Base-by-base conservation (phyloP, 2,113 vertebrate species). In the Xerus inauris region DNA sequence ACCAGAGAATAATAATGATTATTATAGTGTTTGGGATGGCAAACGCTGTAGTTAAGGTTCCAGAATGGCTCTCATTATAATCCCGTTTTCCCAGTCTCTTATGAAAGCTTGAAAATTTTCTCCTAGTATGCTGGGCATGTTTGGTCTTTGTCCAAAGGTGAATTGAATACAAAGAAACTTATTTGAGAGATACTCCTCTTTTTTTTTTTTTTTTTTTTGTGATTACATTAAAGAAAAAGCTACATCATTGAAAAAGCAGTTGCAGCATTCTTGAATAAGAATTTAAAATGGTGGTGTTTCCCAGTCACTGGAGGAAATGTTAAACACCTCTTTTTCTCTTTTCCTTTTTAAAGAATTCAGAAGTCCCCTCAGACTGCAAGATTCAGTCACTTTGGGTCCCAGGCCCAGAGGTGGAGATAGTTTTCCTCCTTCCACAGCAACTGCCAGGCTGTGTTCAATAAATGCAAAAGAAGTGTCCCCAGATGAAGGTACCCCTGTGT, bases 1-100 rank as follows among this genome's bases (percentile, higher is more conserved):
- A 95, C 93, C 94, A 97, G 96, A 88, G 97, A 98, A 95, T 96
- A 97, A 97, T 97, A 93, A 97, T 82, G 98, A 96, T 97, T 97
- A 98, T 98, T 98, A 97, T 93, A 97, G 97, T 92, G 97, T 97
- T 98, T 92, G 97, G 93, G 97, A 96, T 96, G 97, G 96, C 92
- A 94, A 97, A 95, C 2, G 97, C 97, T 97, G 89, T 92, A 95
- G 93, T 97, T 95, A 96, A 89, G 92, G 80, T 90, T 97, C 97
- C 97, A 97, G 95, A 97, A 98, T 92, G 96, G 97, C 95, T 97
- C 96, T 97, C 94, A 96, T 97, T 97, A 96, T 84, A 96, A 95
- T 87, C 96, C 89, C n/a, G 3, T 92, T 96, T 84, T 76, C 85
- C 91, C 62, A 93, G 93, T 85, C 97, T 89, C 94, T 95, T 92